Evolutionary conservation across 2,888 invertebrate species (phyloP).

Genomic region (Gisinianus flammeolus): DNA sequence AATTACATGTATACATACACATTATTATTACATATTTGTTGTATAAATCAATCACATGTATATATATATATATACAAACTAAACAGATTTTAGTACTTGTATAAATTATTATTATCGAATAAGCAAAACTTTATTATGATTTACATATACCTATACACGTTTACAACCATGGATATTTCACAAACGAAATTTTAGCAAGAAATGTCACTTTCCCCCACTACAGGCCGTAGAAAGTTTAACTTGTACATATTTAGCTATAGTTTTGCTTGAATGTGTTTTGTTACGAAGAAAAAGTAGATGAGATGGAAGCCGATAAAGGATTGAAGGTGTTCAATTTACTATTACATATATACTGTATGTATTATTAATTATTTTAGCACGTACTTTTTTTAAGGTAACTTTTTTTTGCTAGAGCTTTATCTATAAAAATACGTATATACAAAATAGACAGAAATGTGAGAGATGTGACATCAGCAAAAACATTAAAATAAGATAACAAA

Average conservation of each 20-base stretch:
- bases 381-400: too few relatives aligned
- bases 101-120: too few relatives aligned
- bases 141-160: neutral
- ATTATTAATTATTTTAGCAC: too few relatives aligned
- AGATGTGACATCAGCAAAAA: too few relatives aligned
- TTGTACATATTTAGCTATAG: neutral
- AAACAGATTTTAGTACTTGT: neutral
- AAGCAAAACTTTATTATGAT: neutral
- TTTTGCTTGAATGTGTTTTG: neutral
- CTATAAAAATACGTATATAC: too few relatives aligned
- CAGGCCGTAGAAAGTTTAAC: too few relatives aligned
- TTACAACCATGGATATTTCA: too few relatives aligned
- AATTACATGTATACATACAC: neutral
- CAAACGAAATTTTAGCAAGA: too few relatives aligned
- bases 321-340: conserved; percentile 24
- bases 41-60: neutral
- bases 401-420: conserved; percentile 15
- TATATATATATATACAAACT: neutral
- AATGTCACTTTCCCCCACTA: too few relatives aligned
- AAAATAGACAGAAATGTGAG: too few relatives aligned
- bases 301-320: conserved; percentile 17
- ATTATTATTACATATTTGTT: conserved; percentile 7
- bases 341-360: too few relatives aligned
- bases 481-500: too few relatives aligned
- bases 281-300: neutral